phyloP scores from a whole-genome alignment of 2,888 invertebrate genomes.

The Therioaphis trifolii region DNA sequence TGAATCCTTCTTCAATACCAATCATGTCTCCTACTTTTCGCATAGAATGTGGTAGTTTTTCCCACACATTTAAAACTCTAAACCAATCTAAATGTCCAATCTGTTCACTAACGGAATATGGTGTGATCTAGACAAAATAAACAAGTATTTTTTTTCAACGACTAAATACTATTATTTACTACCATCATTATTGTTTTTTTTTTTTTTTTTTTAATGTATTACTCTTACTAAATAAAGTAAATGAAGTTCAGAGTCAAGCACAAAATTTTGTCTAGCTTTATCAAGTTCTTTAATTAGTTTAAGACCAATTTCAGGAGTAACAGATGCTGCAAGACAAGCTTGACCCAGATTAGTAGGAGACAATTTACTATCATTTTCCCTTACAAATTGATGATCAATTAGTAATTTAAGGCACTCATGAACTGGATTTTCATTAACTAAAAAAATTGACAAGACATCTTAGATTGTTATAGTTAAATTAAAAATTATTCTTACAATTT shows the following conservation, averaged over 20 bases:
- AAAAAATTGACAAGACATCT: neutral
- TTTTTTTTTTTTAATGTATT: no score
- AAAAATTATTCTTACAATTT: slow-evolving; percentile 22
- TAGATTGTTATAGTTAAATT: neutral
- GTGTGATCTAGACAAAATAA: slow-evolving; percentile 75
- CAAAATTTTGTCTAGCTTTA: slow-evolving; percentile 88
- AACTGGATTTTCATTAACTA: slow-evolving; percentile 51
- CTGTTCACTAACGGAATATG: slow-evolving; percentile 86
- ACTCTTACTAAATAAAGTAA: slow-evolving; percentile 85
- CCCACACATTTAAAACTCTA: slow-evolving; percentile 83
- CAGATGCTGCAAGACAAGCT: slow-evolving; percentile 91
- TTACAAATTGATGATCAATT: slow-evolving; percentile 79
- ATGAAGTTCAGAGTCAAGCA: slow-evolving; percentile 93
- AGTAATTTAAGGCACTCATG: slow-evolving; percentile 48
- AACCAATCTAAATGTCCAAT: slow-evolving; percentile 86
- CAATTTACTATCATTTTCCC: slow-evolving; percentile 68
- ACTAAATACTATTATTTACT: neutral
- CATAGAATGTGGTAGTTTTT: slow-evolving; percentile 81
- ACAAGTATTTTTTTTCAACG: neutral
- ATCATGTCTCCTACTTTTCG: slow-evolving; percentile 88
- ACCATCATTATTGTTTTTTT: no score
- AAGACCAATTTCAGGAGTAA: slow-evolving; percentile 94
- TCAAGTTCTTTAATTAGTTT: slow-evolving; percentile 89
- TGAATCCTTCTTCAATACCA: slow-evolving; percentile 87
- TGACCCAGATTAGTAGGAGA: slow-evolving; percentile 87